Evolutionary conservation across 2,113 vertebrate species (phyloP).

Genomic region (Neodon shergylaensis): DNA sequence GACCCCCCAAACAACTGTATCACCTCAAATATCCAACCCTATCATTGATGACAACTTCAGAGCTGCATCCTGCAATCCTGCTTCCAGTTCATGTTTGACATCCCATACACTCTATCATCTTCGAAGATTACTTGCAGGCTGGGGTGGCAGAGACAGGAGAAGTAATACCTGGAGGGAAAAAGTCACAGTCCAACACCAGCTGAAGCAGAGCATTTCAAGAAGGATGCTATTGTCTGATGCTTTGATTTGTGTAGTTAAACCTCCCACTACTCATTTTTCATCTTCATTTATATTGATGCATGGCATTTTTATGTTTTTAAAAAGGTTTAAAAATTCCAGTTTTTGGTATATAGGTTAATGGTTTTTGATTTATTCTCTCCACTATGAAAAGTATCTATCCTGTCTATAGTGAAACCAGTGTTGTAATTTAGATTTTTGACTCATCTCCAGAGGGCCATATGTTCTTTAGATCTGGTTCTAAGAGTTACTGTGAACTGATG

Average conservation of each 20-base stretch:
- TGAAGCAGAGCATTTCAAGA: not conserved
- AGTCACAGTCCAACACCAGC: not conserved
- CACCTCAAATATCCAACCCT: not conserved
- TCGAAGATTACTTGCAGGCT: not conserved
- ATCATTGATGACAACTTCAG: not conserved
- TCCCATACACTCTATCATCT: not conserved
- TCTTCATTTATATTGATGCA: not conserved
- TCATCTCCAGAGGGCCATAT: not conserved
- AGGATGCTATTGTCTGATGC: not conserved
- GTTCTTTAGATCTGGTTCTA: not conserved
- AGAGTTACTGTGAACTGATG: not conserved
- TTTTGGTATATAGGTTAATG: not conserved
- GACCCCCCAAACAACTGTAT: not conserved
- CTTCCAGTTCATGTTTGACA: not conserved
- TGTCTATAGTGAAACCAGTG: not conserved
- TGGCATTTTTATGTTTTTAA: not conserved
- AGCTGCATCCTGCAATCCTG: not conserved
- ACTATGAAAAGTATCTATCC: not conserved
- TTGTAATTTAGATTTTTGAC: not conserved
- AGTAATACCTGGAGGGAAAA: not conserved
- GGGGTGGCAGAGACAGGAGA: not conserved
- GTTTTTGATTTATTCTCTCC: not conserved
- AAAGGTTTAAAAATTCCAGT: not conserved
- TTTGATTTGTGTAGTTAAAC: not conserved
- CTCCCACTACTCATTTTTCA: not conserved